phyloP scores from a whole-genome alignment of 2,888 invertebrate genomes.

The Orchesella flavescens region DNA sequence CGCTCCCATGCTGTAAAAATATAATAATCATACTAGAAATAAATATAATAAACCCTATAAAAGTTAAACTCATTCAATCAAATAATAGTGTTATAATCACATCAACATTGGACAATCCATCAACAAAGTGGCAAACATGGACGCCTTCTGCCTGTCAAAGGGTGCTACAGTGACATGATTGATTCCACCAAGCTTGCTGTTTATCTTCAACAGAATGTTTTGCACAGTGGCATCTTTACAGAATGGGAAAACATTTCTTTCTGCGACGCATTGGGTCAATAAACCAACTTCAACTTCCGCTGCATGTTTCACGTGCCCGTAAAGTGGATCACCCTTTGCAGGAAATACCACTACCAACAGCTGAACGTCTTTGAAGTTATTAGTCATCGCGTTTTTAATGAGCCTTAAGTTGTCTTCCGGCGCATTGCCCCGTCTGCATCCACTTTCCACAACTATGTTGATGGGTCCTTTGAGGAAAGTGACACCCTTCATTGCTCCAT shows the following conservation, averaged over 20 bases:
- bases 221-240: constrained; percentile 68
- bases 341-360: constrained; percentile 42
- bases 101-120: constrained; percentile 71
- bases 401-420: not conserved
- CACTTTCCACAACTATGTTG: not conserved
- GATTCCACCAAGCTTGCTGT: constrained; percentile 75
- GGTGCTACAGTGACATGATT: constrained; percentile 71
- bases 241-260: constrained; percentile 8
- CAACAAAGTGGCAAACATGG: constrained; percentile 65
- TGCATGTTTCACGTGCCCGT: constrained; percentile 56
- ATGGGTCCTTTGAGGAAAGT: not conserved
- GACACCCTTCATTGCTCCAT: constrained; percentile 11
- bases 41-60: too few species aligned
- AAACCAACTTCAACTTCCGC: constrained; percentile 68
- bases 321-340: constrained; percentile 18
- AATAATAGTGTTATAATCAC: too few species aligned
- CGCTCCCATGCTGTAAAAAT: too few species aligned
- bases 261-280: constrained; percentile 74
- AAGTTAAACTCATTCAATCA: too few species aligned
- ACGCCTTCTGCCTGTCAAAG: not conserved
- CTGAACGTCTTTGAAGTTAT: not conserved
- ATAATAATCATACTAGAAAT: too few species aligned
- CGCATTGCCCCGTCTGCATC: not conserved
- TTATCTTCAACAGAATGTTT: constrained; percentile 74
- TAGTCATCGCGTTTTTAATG: not conserved